These are phyloP conservation scores for Gambusia holbrooki DNA, from an alignment of 2,113 vertebrate genomes.

Conservation along the genomic window DNA sequence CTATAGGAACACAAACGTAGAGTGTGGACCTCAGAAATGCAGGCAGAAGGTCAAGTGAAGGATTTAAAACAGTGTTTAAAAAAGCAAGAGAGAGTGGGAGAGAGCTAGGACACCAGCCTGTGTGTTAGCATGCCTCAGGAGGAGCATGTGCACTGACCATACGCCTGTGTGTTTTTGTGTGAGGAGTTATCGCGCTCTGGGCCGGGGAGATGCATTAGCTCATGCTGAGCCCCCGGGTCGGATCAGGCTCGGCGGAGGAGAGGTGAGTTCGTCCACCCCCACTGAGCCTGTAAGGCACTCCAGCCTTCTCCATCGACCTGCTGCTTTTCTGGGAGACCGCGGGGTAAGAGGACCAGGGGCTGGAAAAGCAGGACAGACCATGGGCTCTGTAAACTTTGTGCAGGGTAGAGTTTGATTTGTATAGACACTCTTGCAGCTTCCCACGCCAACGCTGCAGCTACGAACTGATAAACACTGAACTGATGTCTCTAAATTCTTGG, in stretches of 20 bases:
- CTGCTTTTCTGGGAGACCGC: conserved; percentile 27
- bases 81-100: neutral
- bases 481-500: neutral
- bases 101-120: neutral
- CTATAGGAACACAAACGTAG: neutral
- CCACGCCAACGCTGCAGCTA: neutral
- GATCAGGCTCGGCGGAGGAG: conserved; percentile 50
- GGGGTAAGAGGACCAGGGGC: conserved; percentile 1
- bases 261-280: conserved; percentile 63
- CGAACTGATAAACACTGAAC: neutral
- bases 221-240: conserved; percentile 48
- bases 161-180: conserved; percentile 28
- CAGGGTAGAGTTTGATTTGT: neutral
- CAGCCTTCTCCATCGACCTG: conserved; percentile 38
- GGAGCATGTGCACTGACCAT: conserved; percentile 29
- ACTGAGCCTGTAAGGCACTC: conserved; percentile 43
- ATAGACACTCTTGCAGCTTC: neutral
- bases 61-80: conserved; percentile 2
- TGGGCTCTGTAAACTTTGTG: neutral
- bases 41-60: conserved; percentile 31
- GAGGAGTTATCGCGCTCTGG: conserved; percentile 13
- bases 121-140: conserved; percentile 6
- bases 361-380: neutral
- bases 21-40: conserved; percentile 14
- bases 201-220: conserved; percentile 43